Evolutionary conservation across 2,888 invertebrate genomes (phyloP).

Genomic region (Agonopterix subpropinquella): DNA sequence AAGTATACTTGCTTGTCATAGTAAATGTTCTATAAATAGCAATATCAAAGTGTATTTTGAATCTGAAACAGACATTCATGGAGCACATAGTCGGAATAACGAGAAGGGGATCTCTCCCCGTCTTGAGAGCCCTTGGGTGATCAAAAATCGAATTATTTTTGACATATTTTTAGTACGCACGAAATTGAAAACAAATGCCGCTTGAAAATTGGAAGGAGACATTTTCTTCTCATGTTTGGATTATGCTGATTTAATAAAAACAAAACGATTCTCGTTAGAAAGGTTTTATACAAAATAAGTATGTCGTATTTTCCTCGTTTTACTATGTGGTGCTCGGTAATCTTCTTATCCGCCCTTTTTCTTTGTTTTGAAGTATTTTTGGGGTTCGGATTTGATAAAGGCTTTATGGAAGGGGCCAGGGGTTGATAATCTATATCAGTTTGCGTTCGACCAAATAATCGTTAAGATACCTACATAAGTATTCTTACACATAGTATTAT

Average conservation of each 20-base stretch:
- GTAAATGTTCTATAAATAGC: conserved; percentile 15
- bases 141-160: conserved; percentile 53
- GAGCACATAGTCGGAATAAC: conserved; percentile 50
- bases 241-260: neutral
- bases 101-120: conserved; percentile 44
- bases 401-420: conserved; percentile 43
- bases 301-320: neutral
- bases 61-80: conserved; percentile 43
- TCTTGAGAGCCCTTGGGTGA: conserved; percentile 30
- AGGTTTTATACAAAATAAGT: neutral
- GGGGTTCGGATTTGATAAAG: conserved; percentile 40
- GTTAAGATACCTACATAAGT: conserved; percentile 23
- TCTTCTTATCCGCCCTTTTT: conserved; percentile 50
- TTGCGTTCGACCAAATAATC: conserved; percentile 45
- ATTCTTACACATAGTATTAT: conserved; percentile 1
- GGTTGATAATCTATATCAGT: conserved; percentile 62
- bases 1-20: too few relatives aligned
- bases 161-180: conserved; percentile 43
- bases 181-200: conserved; percentile 33
- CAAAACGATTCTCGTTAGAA: neutral
- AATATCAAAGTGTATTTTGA: conserved; percentile 56
- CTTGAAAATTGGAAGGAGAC: neutral
- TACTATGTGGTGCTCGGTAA: conserved; percentile 35
- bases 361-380: conserved; percentile 58
- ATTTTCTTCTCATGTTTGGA: neutral